Conservation (phyloP, 2,797 vertebrate species). For the Neosalanx taihuensis region DNA sequence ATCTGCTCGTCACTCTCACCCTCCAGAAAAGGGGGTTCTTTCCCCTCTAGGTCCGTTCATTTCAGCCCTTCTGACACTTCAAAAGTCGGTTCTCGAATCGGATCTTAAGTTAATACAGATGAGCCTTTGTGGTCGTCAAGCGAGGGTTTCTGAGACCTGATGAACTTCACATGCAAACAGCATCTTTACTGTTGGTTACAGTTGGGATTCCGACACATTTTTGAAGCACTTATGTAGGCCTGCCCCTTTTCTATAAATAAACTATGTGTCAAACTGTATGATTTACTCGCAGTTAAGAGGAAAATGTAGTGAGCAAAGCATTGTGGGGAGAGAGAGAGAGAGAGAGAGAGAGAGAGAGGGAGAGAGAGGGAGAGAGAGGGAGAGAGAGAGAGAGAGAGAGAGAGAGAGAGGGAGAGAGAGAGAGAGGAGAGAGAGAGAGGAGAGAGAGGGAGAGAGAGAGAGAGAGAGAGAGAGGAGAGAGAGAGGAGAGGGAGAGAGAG, state of each 20-base stretch:
- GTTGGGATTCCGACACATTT: too few species aligned
- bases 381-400: too few species aligned
- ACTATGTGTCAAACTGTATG: too few species aligned
- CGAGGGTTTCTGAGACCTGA: neutral
- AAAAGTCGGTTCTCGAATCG: neutral
- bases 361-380: too few species aligned
- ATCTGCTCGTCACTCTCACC: slow-evolving; percentile 50
- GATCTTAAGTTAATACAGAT: neutral
- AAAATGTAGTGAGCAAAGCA: too few species aligned
- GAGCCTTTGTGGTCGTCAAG: neutral
- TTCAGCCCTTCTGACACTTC: neutral
- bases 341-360: too few species aligned
- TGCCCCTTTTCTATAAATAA: too few species aligned
- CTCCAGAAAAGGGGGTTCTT: slow-evolving; percentile 24
- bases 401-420: neutral
- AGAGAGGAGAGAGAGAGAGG: slow-evolving; percentile 7
- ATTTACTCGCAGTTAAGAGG: too few species aligned
- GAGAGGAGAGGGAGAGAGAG: slow-evolving; percentile 8
- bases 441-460: slow-evolving; percentile 11
- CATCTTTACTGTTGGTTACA: too few species aligned
- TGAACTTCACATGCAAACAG: neutral
- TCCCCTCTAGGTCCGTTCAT: neutral
- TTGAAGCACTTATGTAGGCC: too few species aligned
- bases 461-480: slow-evolving; percentile 4
- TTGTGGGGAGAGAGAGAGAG: neutral